Evolutionary conservation across 2,888 invertebrate species (phyloP), one percentile per base, ranked within the genome.

Genomic region (Machimus atricapillus): DNA sequence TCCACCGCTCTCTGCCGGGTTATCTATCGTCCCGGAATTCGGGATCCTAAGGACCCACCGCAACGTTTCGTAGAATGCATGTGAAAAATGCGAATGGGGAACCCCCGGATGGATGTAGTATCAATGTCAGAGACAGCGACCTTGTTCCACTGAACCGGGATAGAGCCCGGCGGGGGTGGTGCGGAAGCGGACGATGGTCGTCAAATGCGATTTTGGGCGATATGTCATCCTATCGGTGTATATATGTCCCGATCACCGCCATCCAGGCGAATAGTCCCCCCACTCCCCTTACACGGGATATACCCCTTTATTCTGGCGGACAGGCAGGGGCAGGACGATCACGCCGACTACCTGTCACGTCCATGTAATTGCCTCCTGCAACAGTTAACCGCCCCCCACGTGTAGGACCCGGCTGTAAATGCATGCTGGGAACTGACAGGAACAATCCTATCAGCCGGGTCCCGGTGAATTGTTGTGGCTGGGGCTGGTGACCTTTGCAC

Each of bases 351-450:
- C 86, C 86, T 86, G 86, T 86, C 86, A 86, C 86, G 86, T 86
- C 58, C 86, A 86, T 52, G 58, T 86, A 86, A 86, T 86, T 77
- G 86, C 86, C 86, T 86, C 78, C 86, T 86, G 86, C 77, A 77
- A 77, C 86, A 86, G 77, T 77, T 77, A 78, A 77, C 74, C 86
- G 27, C 73, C 52, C 66, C 23, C 66, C 66, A 66, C 27, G 66
- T 66, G 66, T 66, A 66, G 23, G 4, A 23, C 16, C 23, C 58
- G 7, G n/a, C 23, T 34, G 8, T 74, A 85, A 85, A 85, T 85
- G 85, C 85, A 85, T 73, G 31, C 85, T 85, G 85, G 31, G 46
- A 85, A 85, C 85, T 85, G 85, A 46, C 85, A 85, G 40, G 74
- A 82, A 82, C 82, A 82, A 82, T 82, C 82, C 85, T 46, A 85